These are phyloP conservation scores for Ophthalmolycus amberensis DNA, from an alignment of 2,113 vertebrate genomes.

Conservation along the genomic window DNA sequence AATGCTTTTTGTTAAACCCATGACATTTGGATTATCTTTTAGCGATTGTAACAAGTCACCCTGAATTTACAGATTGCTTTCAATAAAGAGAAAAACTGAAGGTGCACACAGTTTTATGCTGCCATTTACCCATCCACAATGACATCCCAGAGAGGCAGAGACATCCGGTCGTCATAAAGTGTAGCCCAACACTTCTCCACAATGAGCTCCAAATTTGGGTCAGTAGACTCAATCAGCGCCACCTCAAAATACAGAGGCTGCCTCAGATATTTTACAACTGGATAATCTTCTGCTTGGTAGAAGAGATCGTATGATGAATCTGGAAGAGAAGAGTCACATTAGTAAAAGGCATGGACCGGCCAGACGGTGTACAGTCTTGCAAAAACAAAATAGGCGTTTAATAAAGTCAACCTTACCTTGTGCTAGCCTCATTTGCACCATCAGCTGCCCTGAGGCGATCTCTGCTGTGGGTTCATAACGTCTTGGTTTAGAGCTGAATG, in stretches of 20 bases:
- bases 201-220: slow-evolving; percentile 70
- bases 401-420: slow-evolving; percentile 34
- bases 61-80: too few species aligned
- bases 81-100: too few species aligned
- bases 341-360: background rate
- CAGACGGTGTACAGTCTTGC: too few species aligned
- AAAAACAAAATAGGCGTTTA: background rate
- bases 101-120: too few species aligned
- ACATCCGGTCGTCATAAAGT: slow-evolving; percentile 50
- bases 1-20: too few species aligned
- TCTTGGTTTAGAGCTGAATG: slow-evolving; percentile 54
- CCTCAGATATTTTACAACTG: slow-evolving; percentile 74
- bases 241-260: slow-evolving; percentile 82
- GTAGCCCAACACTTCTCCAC: slow-evolving; percentile 82
- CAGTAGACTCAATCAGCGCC: slow-evolving; percentile 62
- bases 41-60: too few species aligned
- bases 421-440: slow-evolving; percentile 76
- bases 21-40: too few species aligned
- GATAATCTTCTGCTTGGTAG: slow-evolving; percentile 76
- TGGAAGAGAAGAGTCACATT: slow-evolving; percentile 25
- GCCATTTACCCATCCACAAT: slow-evolving; percentile 71
- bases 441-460: slow-evolving; percentile 71
- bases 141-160: slow-evolving; percentile 79
- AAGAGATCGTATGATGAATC: slow-evolving; percentile 71
- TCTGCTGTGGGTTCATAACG: slow-evolving; percentile 55